phyloP scores from a whole-genome alignment of 2,113 vertebrate species.

The Platanista minor region DNA sequence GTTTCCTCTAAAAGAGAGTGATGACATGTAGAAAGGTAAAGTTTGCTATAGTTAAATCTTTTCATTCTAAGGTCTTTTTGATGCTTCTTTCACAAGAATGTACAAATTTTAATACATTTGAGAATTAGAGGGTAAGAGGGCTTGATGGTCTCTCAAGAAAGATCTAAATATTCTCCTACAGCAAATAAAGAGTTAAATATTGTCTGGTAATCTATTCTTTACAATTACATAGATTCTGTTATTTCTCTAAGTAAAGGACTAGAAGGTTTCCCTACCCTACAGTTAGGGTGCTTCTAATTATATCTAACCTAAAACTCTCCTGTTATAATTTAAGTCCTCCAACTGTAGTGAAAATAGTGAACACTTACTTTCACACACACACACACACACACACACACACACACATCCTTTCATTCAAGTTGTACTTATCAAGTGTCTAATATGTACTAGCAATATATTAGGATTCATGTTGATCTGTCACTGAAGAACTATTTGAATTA shows the following conservation, averaged over 20 bases:
- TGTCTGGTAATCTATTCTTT: neutral
- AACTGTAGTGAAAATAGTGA: constrained; percentile 1
- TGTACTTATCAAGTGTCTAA: neutral
- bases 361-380: neutral
- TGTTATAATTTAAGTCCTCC: neutral
- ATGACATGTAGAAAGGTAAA: neutral
- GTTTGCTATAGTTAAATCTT: neutral
- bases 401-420: neutral
- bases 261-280: neutral
- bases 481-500: neutral
- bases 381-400: neutral
- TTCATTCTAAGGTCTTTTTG: neutral
- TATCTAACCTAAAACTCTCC: neutral
- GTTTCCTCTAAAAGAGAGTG: neutral
- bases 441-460: neutral
- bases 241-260: neutral
- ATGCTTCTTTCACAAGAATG: neutral
- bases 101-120: constrained; percentile 3
- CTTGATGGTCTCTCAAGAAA: neutral
- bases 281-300: neutral
- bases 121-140: neutral
- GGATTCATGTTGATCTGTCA: neutral
- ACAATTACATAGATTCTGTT: neutral
- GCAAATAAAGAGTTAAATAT: constrained; percentile 23
- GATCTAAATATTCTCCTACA: neutral